Percentiles rank a stretch among this genome's conserved stretches.
phyloP scores from a whole-genome alignment of 53 echinoderm and acorn worm species.

The Hippasteria phrygiana region DNA sequence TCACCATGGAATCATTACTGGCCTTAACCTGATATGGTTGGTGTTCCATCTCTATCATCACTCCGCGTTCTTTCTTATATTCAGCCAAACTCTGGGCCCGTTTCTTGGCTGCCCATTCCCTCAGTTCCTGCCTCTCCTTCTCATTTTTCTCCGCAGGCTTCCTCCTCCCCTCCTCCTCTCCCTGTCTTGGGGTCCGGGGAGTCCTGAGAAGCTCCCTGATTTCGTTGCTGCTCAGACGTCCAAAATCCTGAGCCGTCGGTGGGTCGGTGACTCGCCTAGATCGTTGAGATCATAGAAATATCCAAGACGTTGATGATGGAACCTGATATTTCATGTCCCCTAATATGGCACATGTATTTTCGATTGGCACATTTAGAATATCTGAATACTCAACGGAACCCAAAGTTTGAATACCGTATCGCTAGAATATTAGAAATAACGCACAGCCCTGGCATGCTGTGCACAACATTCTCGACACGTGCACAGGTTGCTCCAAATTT shows the following conservation, averaged over 20 bases:
- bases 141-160: slow-evolving; percentile 66
- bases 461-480: too few species aligned
- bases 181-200: slow-evolving; percentile 51
- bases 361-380: too few species aligned
- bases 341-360: too few species aligned
- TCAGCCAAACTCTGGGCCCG: slow-evolving; percentile 68
- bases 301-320: background rate
- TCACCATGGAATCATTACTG: slow-evolving; percentile 40
- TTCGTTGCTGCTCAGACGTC: slow-evolving; percentile 72
- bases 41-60: slow-evolving; percentile 70
- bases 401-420: too few species aligned
- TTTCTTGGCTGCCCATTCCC: slow-evolving; percentile 77
- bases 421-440: too few species aligned
- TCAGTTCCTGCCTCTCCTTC: slow-evolving; percentile 72
- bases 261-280: slow-evolving; percentile 22
- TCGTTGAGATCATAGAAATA: background rate
- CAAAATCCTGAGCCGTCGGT: slow-evolving; percentile 39
- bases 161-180: slow-evolving; percentile 59
- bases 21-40: slow-evolving; percentile 67
- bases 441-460: too few species aligned
- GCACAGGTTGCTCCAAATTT: too few species aligned
- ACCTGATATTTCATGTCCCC: too few species aligned
- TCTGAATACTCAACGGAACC: too few species aligned
- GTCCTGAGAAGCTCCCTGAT: slow-evolving; percentile 77
- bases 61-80: slow-evolving; percentile 77